These are phyloP conservation scores for Phycodurus eques DNA, from an alignment of 2,113 vertebrate genomes.

Conservation along the genomic window DNA sequence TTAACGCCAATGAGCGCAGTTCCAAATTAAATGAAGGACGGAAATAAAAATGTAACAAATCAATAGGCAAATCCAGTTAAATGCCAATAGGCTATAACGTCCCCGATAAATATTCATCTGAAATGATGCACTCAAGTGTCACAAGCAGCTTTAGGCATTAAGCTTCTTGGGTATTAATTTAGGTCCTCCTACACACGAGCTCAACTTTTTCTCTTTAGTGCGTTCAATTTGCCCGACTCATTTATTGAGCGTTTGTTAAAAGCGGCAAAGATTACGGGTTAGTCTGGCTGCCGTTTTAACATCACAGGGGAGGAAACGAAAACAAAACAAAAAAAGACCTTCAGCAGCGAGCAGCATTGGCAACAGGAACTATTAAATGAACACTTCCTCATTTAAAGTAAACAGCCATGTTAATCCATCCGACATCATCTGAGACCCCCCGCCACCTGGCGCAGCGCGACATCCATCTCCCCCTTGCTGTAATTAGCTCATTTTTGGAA, in stretches of 20 bases:
- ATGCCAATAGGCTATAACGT: slow-evolving; percentile 11
- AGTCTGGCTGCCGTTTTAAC: slow-evolving; percentile 14
- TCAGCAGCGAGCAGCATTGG: slow-evolving; percentile 28
- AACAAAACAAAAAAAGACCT: slow-evolving; percentile 28
- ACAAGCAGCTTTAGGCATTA: neutral
- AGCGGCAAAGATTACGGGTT: slow-evolving; percentile 8
- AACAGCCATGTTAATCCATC: slow-evolving; percentile 67
- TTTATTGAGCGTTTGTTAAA: slow-evolving; percentile 15
- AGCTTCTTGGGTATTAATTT: slow-evolving; percentile 9
- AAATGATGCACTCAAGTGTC: neutral
- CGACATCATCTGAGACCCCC: slow-evolving; percentile 63
- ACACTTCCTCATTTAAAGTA: slow-evolving; percentile 58
- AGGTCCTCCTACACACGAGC: neutral
- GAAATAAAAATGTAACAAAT: neutral
- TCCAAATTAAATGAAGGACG: neutral
- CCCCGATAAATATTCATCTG: slow-evolving; percentile 11
- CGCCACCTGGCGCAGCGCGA: slow-evolving; percentile 48
- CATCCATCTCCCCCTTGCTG: slow-evolving; percentile 37
- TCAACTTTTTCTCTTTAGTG: slow-evolving; percentile 10
- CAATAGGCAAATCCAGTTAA: neutral
- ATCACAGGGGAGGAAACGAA: slow-evolving; percentile 27
- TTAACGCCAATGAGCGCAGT: too few species aligned
- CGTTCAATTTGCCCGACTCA: slow-evolving; percentile 16
- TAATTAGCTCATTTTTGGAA: slow-evolving; percentile 71
- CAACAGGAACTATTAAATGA: slow-evolving; percentile 64